Conservation (phyloP, 2,113 vertebrate genomes). For the Alexandromys fortis region DNA sequence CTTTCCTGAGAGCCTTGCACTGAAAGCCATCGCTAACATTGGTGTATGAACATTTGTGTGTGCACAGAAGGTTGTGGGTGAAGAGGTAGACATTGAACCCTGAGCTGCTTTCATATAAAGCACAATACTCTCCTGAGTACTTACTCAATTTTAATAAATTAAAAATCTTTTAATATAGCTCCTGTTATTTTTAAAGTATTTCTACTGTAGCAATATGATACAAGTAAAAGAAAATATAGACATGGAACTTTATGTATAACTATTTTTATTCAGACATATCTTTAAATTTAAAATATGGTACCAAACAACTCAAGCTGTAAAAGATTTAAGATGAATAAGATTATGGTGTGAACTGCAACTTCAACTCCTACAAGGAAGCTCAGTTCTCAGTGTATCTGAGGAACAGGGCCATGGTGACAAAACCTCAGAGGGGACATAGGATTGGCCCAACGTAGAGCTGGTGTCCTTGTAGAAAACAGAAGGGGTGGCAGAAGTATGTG, state of each 20-base stretch:
- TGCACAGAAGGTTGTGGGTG: not conserved
- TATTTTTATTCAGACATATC: not conserved
- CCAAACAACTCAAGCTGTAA: slow-evolving; percentile 9
- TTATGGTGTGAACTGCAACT: not conserved
- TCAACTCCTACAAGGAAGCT: not conserved
- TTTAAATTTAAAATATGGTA: not conserved
- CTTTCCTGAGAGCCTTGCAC: not conserved
- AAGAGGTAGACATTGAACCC: not conserved
- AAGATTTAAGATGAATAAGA: slow-evolving; percentile 50
- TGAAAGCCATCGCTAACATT: slow-evolving; percentile 30
- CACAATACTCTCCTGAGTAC: not conserved
- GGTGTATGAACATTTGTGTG: not conserved
- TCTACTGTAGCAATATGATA: not conserved
- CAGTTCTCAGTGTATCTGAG: not conserved
- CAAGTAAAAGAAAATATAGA: slow-evolving; percentile 34
- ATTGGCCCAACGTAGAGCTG: not conserved
- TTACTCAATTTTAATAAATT: not conserved
- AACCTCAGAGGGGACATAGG: not conserved
- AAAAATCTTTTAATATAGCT: not conserved
- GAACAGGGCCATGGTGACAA: not conserved
- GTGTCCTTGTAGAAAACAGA: not conserved
- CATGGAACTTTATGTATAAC: slow-evolving; percentile 29
- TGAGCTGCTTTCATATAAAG: not conserved
- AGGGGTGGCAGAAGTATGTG: not conserved
- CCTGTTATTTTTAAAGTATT: slow-evolving; percentile 50